Evolutionary conservation across 2,888 invertebrate genomes (phyloP).

Genomic region (Tachina fera): DNA sequence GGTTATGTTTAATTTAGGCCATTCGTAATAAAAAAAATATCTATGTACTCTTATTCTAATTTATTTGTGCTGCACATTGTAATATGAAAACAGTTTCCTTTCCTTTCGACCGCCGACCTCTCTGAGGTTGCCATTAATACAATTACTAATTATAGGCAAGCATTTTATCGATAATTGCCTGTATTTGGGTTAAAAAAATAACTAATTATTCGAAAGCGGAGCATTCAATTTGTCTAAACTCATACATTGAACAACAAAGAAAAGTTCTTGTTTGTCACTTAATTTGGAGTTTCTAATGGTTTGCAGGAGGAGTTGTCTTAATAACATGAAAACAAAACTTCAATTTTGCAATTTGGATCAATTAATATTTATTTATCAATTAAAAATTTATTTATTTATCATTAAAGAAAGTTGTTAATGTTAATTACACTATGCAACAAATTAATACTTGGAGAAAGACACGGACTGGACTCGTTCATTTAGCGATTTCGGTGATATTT

Average conservation of each 20-base stretch:
- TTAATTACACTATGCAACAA: too few species aligned
- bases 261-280: not conserved
- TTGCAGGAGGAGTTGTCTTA: not conserved
- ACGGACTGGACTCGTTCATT: too few species aligned
- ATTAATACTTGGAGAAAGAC: too few species aligned
- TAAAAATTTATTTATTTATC: too few species aligned
- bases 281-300: not conserved
- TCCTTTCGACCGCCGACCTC: not conserved
- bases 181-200: constrained; percentile 49
- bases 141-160: constrained; percentile 23
- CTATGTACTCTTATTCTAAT: not conserved
- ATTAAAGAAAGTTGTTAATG: too few species aligned
- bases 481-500: too few species aligned
- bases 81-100: not conserved
- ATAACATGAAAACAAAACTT: not conserved
- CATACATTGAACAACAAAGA: not conserved
- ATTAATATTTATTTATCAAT: too few species aligned
- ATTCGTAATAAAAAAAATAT: not conserved
- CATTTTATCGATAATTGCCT: constrained; percentile 8
- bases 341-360: not conserved
- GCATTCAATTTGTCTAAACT: not conserved
- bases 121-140: not conserved
- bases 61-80: not conserved
- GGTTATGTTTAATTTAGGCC: not conserved
- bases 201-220: constrained; percentile 15